Base-by-base conservation (phyloP, 2,888 invertebrate genomes). In the Seladonia tumulorum region DNA sequence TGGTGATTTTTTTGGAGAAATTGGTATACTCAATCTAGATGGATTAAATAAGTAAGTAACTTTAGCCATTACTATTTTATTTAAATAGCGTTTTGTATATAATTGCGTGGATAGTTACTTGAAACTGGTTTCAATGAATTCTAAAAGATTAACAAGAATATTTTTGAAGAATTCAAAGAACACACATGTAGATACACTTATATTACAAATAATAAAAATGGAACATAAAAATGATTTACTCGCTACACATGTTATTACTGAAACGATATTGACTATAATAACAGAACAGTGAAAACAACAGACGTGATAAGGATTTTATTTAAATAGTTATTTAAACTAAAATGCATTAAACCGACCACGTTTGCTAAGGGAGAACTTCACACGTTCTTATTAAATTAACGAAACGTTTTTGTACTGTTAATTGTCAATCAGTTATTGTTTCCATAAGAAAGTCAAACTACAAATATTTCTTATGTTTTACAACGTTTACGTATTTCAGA, bases 1-100 rank as follows among this genome's bases (percentile, higher is more conserved):
- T 2, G 99, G 99, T 0, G 99, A 99, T 95, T 99, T 99, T 96
- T 99, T 99, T 93, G 99, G 99, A 1, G 99, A 99, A 96, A 99
- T 99, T 91, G 99, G 99, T 53, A 99, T 99, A 89, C 96, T 99
- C 7, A 99, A 99, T 95, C 96, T 99, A 81, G 99, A 99, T 94
- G 99, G 99, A 25, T 96, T 99, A 14, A 99, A 99, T 95, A 99
- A 99, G 99, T 99, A 95, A 95, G 96, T 94, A 74, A 73, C 53
- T 29, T 73, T n/a, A n/a, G 16, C 2, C 39, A 35, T 1, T 39
- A 63, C 18, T 18, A 39, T 22, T 12, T 29, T 35, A 3, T 22
- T 68, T 22, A 10, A 39, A 68, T 1, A 35, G 22, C 7, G 29
- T 68, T 39, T 68, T 39, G 4, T 22, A 68, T 14, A 66, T 14